These are phyloP conservation scores for Cryptocephalus moraei DNA, from an alignment of 2,888 invertebrate species.

Conservation along the genomic window DNA sequence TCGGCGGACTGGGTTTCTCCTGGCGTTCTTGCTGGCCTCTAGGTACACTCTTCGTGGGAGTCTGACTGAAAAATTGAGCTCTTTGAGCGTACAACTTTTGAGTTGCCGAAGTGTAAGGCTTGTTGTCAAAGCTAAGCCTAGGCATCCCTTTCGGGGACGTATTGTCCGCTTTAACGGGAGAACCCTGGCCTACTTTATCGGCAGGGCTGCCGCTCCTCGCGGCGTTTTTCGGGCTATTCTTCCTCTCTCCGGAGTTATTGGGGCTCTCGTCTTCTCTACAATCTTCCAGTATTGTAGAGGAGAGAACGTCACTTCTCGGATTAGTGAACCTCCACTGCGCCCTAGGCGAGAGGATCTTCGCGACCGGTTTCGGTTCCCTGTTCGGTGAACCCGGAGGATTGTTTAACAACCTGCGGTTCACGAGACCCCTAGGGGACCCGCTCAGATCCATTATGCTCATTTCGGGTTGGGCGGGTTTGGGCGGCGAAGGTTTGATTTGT, in stretches of 20 bases:
- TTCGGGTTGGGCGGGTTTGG: slow-evolving; percentile 25
- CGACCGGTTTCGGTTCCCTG: slow-evolving; percentile 26
- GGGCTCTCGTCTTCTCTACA: slow-evolving; percentile 69
- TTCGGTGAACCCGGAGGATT: slow-evolving; percentile 47
- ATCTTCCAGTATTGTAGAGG: slow-evolving; percentile 78
- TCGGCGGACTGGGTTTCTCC: slow-evolving; percentile 36
- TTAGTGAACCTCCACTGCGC: slow-evolving; percentile 65
- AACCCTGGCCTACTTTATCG: slow-evolving; percentile 1
- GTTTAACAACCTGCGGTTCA: slow-evolving; percentile 45
- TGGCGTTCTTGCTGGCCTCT: slow-evolving; percentile 14
- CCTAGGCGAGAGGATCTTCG: slow-evolving; percentile 58
- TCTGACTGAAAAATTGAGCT: slow-evolving; percentile 45
- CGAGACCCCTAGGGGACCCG: slow-evolving; percentile 60
- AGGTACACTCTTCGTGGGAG: slow-evolving; percentile 9
- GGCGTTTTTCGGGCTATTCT: slow-evolving; percentile 23
- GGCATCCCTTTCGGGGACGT: slow-evolving; percentile 11
- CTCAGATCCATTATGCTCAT: slow-evolving; percentile 60
- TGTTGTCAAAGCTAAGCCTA: slow-evolving; percentile 5
- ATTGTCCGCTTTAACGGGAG: slow-evolving; percentile 9
- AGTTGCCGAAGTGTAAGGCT: slow-evolving; percentile 25
- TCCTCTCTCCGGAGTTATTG: slow-evolving; percentile 49
- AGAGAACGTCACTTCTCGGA: slow-evolving; percentile 72
- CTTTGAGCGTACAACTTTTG: slow-evolving; percentile 49
- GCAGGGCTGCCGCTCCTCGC: slow-evolving; percentile 5
- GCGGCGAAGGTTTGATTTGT: slow-evolving; percentile 31